A percentile compares a stretch with the other conserved stretches of the same genome.
phyloP scores from a whole-genome alignment of 2,113 vertebrate species.

The Myxocyprinus asiaticus region DNA sequence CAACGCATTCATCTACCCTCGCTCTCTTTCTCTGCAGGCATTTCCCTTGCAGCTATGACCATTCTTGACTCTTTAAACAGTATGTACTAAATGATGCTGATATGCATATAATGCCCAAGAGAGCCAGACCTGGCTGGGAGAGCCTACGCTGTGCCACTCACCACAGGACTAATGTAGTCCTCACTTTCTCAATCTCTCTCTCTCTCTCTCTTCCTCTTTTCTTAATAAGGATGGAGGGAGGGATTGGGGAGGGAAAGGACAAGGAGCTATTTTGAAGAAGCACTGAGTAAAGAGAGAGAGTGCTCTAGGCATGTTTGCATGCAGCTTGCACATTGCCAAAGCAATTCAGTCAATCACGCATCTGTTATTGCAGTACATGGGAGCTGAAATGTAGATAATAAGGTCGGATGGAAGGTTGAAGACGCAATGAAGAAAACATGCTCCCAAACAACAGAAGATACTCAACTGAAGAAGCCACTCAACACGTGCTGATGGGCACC shows the following conservation, averaged over 20 bases:
- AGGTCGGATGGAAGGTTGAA: slow-evolving; percentile 36
- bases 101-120: slow-evolving; percentile 40
- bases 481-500: too few relatives aligned
- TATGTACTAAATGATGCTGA: slow-evolving; percentile 48
- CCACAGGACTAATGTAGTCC: slow-evolving; percentile 10
- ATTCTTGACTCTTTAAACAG: slow-evolving; percentile 48
- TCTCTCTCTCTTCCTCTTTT: neutral
- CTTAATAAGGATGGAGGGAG: slow-evolving; percentile 6
- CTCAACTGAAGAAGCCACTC: slow-evolving; percentile 1
- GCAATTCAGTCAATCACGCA: slow-evolving; percentile 36
- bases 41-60: slow-evolving; percentile 29
- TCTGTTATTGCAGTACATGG: slow-evolving; percentile 17
- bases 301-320: slow-evolving; percentile 20
- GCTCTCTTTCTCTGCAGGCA: neutral
- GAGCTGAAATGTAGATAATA: slow-evolving; percentile 27
- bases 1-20: slow-evolving; percentile 40
- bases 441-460: neutral
- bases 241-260: neutral
- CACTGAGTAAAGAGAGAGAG: neutral
- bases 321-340: slow-evolving; percentile 13
- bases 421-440: slow-evolving; percentile 10
- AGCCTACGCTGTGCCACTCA: neutral
- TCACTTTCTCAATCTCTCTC: neutral
- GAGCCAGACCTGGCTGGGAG: slow-evolving; percentile 24
- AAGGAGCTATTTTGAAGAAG: slow-evolving; percentile 21